These are phyloP conservation scores for Salvelinus namaycush DNA, from an alignment of 2,113 vertebrate species.

Conservation along the genomic window DNA sequence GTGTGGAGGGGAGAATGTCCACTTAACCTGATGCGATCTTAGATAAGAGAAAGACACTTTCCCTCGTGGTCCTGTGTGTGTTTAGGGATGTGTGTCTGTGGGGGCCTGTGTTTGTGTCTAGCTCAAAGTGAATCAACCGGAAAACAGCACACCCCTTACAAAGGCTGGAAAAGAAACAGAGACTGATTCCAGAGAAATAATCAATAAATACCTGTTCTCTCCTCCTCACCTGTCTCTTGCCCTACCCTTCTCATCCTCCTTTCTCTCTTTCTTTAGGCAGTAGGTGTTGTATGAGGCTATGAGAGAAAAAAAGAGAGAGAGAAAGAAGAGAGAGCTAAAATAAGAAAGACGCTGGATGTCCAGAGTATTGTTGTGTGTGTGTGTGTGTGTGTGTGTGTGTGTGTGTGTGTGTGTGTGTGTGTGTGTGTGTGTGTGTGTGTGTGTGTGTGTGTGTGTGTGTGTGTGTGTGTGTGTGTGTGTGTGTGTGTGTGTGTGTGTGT, in stretches of 20 bases:
- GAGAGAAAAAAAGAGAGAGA: no score
- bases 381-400: no score
- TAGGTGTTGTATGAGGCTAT: no score
- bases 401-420: not conserved
- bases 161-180: not conserved
- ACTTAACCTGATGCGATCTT: conserved; percentile 38
- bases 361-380: not conserved
- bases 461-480: not conserved
- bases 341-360: conserved; percentile 1
- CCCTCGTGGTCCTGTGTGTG: conserved; percentile 17
- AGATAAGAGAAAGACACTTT: conserved; percentile 46
- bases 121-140: not conserved
- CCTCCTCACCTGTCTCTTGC: no score
- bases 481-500: not conserved
- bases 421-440: not conserved
- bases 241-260: no score
- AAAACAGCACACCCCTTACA: conserved; percentile 35
- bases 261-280: no score
- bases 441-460: not conserved
- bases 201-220: no score
- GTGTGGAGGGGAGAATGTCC: conserved; percentile 16
- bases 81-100: not conserved
- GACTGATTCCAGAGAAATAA: no score
- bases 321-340: no score
- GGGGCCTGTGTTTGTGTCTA: conserved; percentile 7